Evolutionary conservation across 2,888 invertebrate species (phyloP).

Genomic region (Mechanitis mazaeus): DNA sequence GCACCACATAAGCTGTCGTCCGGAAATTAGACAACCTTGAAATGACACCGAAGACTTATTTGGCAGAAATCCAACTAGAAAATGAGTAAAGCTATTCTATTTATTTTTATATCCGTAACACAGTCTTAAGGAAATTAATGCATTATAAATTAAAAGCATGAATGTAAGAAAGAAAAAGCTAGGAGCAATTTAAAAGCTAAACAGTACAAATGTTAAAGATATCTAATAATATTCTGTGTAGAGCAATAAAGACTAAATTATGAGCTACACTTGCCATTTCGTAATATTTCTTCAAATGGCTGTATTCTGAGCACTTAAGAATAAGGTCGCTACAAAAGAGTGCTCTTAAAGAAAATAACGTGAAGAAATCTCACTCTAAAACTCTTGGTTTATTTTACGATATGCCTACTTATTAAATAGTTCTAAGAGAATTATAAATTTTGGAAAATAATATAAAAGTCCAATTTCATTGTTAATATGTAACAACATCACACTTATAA

Average conservation of each 20-base stretch:
- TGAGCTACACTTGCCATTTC: neutral
- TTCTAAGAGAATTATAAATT: no score
- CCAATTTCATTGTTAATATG: no score
- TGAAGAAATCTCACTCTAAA: no score
- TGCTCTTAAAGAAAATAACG: neutral
- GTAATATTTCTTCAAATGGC: neutral
- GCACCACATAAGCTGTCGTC: slow-evolving; percentile 26
- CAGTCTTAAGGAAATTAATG: neutral
- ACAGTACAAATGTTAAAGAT: no score
- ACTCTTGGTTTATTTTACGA: no score
- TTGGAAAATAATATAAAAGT: no score
- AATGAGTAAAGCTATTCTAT: neutral
- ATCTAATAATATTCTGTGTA: no score
- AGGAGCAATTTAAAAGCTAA: no score
- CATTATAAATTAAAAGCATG: neutral
- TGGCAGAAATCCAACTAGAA: slow-evolving; percentile 1
- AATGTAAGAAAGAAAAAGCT: neutral
- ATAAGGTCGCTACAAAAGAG: neutral
- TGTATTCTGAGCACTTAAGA: neutral
- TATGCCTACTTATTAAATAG: no score
- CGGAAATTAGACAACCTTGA: slow-evolving; percentile 33
- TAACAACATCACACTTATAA: no score
- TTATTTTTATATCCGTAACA: neutral
- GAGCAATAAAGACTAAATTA: no score
- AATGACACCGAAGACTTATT: slow-evolving; percentile 26